Base-by-base conservation (phyloP, 2,888 invertebrate genomes). In the Brachypterus glaber region DNA sequence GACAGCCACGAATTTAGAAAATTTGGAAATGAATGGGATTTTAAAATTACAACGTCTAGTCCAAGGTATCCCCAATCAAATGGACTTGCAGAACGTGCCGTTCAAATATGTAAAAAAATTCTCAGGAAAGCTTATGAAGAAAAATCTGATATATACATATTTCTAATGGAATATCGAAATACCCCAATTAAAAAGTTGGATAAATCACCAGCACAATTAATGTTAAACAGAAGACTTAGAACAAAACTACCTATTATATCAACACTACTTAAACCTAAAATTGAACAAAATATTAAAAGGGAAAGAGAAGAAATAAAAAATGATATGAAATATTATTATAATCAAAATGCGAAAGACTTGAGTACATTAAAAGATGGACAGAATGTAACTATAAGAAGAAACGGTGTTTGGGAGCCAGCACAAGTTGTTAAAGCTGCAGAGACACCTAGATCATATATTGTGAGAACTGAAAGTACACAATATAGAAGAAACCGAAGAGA, bases 81-180 rank as follows among this genome's bases (percentile, higher is more conserved):
- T 45, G 50, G 52, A 3, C 25, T 47, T 16, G 50, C 50, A 7
- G 50, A 54, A 35, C 34, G 44, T 24, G 43, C 33, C 21, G 47
- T 48, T 4, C 33, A 40, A 31, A 51, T 39, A 17, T 41, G 35
- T 4, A 46, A 50, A 38, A 43, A 34, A 9, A 35, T 50, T 13
- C 27, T 48, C 35, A 43, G 36, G 35, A 46, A 49, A 21, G 21
- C 21, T 7, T 21, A 21, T 9, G 21, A 21, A 21, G 21, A 21
- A 21, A 21, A 9, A 21, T 7, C 21, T 7, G 21, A 21, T 31
- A 31, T 13, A 13, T 31, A 31, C 15, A 13, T 15, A 32, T 15
- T 5, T 16, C 9, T 32, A 4, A 5, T 32, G 17, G 32, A 32
- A 32, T 32, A 32, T 9, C 4, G 32, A 32, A 32, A 32, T 32